These are phyloP conservation scores for Melanotaenia pygmaea DNA, from an alignment of 2,797 vertebrate species.

Conservation along the genomic window DNA sequence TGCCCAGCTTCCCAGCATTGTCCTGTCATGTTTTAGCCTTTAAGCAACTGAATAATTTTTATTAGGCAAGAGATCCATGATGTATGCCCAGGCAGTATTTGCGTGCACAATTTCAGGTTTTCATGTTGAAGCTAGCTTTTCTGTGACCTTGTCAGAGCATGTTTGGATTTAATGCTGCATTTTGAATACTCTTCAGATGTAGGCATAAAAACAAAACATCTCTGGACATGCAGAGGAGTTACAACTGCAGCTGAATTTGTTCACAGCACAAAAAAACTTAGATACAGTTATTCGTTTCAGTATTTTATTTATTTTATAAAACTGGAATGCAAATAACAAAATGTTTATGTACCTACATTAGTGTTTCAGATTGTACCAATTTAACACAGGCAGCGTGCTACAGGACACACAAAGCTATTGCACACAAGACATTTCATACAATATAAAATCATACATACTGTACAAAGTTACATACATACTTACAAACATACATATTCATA, in stretches of 20 bases:
- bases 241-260: constrained; percentile 14
- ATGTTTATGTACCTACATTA: constrained; percentile 86
- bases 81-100: constrained; percentile 61
- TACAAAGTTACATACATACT: constrained; percentile 78
- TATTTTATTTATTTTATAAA: constrained; percentile 84
- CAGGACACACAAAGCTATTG: constrained; percentile 86
- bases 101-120: constrained; percentile 45
- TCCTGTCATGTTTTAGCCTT: constrained; percentile 57
- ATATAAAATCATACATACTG: constrained; percentile 79
- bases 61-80: constrained; percentile 66
- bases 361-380: constrained; percentile 87
- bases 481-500: constrained; percentile 76
- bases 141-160: constrained; percentile 77
- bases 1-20: constrained; percentile 57
- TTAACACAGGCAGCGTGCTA: constrained; percentile 86
- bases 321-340: constrained; percentile 80
- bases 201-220: constrained; percentile 52
- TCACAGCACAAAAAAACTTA: constrained; percentile 22
- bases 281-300: constrained; percentile 38
- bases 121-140: constrained; percentile 75
- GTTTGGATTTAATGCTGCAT: constrained; percentile 68
- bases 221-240: constrained; percentile 50
- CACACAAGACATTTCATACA: constrained; percentile 84
- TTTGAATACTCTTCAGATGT: constrained; percentile 54
- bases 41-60: constrained; percentile 53